A percentile compares a stretch with the other conserved stretches of the same genome.
Evolutionary conservation across 2,888 invertebrate species (phyloP).

Genomic region (Steromphala cineraria): DNA sequence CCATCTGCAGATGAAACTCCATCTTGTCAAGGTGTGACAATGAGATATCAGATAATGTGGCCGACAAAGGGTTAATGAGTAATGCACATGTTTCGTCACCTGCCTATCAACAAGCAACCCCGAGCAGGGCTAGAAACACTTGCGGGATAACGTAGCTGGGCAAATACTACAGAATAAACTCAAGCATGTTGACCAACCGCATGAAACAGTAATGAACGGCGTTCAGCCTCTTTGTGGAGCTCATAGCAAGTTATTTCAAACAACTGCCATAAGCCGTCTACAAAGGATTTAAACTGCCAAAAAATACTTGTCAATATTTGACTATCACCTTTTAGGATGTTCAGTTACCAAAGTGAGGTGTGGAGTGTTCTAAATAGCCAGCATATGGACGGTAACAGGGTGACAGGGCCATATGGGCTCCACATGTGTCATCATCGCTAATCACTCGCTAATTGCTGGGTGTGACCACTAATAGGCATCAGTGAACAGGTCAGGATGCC

Average conservation of each 20-base stretch:
- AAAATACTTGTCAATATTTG: conserved; percentile 8
- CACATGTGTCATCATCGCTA: background rate
- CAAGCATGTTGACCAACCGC: background rate
- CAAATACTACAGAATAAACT: conserved; percentile 8
- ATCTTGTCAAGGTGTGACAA: no score
- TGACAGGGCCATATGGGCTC: background rate
- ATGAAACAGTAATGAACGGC: background rate
- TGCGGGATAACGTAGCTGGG: background rate
- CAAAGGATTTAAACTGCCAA: background rate
- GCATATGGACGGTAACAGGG: background rate
- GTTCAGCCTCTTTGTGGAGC: background rate
- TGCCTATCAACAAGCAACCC: background rate
- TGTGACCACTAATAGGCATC: no score
- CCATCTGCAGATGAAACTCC: no score
- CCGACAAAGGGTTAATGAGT: background rate
- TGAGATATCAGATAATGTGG: no score
- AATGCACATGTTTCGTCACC: background rate
- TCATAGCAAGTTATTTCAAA: background rate
- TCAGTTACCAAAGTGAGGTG: background rate
- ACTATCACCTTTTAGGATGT: background rate
- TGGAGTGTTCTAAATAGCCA: background rate
- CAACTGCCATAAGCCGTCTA: background rate
- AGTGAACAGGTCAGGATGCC: no score
- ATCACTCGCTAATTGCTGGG: no score
- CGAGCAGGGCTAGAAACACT: background rate